These are phyloP conservation scores for Eublepharis macularius DNA, from an alignment of 2,113 vertebrate species.

Conservation along the genomic window DNA sequence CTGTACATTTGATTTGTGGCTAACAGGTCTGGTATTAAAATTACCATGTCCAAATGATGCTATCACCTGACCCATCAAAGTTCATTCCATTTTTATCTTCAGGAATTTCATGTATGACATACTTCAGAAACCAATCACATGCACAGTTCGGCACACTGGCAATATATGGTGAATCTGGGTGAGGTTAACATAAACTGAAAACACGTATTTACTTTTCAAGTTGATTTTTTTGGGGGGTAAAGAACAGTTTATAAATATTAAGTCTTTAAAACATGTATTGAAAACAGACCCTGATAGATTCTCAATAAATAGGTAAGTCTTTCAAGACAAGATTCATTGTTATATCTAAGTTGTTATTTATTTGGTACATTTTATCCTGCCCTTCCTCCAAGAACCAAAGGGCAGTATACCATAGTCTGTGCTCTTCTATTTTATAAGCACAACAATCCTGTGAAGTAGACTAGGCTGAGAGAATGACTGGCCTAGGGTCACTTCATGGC, in stretches of 20 bases:
- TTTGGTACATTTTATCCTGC: too few species aligned
- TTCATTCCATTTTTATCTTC: not conserved
- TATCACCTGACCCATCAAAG: not conserved
- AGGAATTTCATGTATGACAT: conserved; percentile 13
- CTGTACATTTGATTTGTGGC: not conserved
- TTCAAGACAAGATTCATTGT: not conserved
- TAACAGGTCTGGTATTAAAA: not conserved
- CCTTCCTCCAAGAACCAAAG: too few species aligned
- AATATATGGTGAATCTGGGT: conserved; percentile 30
- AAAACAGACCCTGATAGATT: not conserved
- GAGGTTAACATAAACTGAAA: not conserved
- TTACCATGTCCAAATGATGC: not conserved
- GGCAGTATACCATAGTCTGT: too few species aligned
- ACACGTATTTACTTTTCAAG: too few species aligned
- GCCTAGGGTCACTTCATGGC: too few species aligned
- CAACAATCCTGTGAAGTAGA: too few species aligned
- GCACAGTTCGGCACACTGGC: conserved; percentile 9
- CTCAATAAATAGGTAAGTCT: not conserved
- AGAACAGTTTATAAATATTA: not conserved
- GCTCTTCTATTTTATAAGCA: too few species aligned
- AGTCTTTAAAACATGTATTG: not conserved
- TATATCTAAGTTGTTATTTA: not conserved
- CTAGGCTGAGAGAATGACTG: too few species aligned
- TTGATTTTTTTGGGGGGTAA: not conserved
- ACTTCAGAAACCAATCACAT: conserved; percentile 10